Evolutionary conservation across 2,797 vertebrate species (phyloP), one percentile per base, ranked within the genome.

Genomic region (Girardinus metallicus): DNA sequence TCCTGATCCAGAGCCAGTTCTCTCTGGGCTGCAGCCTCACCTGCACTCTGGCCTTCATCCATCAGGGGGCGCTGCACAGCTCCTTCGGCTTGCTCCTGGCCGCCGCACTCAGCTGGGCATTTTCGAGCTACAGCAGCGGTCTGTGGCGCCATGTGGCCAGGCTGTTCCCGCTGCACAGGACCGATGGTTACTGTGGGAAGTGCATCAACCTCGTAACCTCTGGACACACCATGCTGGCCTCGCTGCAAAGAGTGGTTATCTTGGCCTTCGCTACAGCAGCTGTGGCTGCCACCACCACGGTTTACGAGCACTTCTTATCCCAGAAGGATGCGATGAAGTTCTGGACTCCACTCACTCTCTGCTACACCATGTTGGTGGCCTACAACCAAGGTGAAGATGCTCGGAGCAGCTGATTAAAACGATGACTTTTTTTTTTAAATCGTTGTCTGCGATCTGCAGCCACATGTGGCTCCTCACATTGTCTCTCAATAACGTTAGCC

Each of bases 331-430:
- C 97, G 0, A 5, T 97, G 0, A 96, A 96, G 80, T 96, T 98
- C 91, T 98, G 97, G 98, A 97, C 90, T 0, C 97, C 96, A 0
- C 95, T 99, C 80, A 97, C 96, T 53, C 96, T 98, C 90, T 98
- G 97, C 91, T 98, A 98, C 88, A 84, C 95, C 0, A 91, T 98
- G 89, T 90, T 99, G 90, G 94, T 98, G 68, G 83, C 96, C 83
- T 95, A 97, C 86, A 96, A 96, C 93, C 96, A 98, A 91, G 97
- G 97, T 97, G 85, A 23, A 53, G 21, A 89, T 64, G 62, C 34
- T 76, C 68, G 36, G 47, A n/a, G 11, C 13, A 78, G 44, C 13
- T 75, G 16, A 43, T 62, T n/a, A 1, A n/a, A 15, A 7, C 26
- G 9, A 26, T 41, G 15, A 8, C 31, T 36, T 26, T 41, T 23